Evolutionary conservation across 2,113 vertebrate genomes (phyloP).

Genomic region (Oreochromis aureus): DNA sequence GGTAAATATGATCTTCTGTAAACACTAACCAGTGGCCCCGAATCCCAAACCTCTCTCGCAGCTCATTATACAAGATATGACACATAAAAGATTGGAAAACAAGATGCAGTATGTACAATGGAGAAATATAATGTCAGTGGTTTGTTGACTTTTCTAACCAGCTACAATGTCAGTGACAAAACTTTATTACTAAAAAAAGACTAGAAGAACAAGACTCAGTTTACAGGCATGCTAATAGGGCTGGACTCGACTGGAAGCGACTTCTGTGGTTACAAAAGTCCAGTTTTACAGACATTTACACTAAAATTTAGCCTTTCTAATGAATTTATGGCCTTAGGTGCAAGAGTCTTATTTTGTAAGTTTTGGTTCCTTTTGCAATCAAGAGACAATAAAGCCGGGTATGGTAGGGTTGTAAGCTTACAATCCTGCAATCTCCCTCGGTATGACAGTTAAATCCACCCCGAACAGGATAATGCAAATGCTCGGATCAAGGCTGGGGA

Average conservation of each 20-base stretch:
- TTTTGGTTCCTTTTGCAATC: background rate
- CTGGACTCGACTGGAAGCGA: background rate
- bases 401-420: background rate
- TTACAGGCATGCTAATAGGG: background rate
- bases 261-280: background rate
- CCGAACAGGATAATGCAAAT: background rate
- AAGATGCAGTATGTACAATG: background rate
- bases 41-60: background rate
- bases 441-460: background rate
- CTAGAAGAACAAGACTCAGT: background rate
- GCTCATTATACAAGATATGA: background rate
- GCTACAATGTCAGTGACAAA: background rate
- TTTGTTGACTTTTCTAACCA: background rate
- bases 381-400: background rate
- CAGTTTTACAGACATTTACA: background rate
- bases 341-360: background rate
- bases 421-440: background rate
- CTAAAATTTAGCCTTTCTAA: background rate
- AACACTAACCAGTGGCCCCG: background rate
- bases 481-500: background rate
- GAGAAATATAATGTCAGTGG: background rate
- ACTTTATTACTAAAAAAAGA: background rate
- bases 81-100: background rate
- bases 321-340: background rate
- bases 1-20: background rate